Evolutionary conservation across 2,797 vertebrate species (phyloP).

Genomic region (Characodon lateralis): DNA sequence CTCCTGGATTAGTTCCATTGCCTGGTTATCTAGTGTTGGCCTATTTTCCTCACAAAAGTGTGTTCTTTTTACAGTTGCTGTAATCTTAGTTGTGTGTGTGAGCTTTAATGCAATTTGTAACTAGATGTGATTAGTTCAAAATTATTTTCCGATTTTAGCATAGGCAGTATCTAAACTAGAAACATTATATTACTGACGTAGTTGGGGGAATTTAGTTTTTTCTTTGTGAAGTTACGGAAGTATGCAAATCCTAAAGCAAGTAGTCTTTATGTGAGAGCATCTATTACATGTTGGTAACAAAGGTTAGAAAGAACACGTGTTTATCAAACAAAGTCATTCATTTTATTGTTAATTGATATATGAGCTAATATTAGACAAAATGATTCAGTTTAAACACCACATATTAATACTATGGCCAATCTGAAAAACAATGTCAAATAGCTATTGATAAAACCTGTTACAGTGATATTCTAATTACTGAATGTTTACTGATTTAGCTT

Average conservation of each 20-base stretch:
- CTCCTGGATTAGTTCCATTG: slow-evolving; percentile 85
- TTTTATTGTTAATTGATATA: neutral
- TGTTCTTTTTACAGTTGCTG: slow-evolving; percentile 63
- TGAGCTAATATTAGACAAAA: neutral
- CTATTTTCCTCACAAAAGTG: slow-evolving; percentile 76
- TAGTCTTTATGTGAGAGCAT: neutral
- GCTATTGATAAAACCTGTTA: neutral
- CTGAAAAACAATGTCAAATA: neutral
- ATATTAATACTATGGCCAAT: neutral
- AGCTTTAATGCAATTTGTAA: slow-evolving; percentile 19
- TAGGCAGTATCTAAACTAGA: neutral
- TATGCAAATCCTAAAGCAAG: neutral
- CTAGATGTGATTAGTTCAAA: slow-evolving; percentile 1
- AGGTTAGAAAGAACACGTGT: neutral
- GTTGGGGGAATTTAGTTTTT: neutral
- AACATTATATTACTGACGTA: neutral
- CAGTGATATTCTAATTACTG: neutral
- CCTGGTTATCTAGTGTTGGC: slow-evolving; percentile 82
- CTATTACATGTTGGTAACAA: neutral
- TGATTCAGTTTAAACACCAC: neutral
- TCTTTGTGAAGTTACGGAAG: neutral
- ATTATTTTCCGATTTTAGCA: neutral
- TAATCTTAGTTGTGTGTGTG: slow-evolving; percentile 29
- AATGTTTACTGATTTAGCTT: neutral
- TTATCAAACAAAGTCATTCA: neutral